These are phyloP conservation scores for Drosophila acutilabella DNA, from an alignment of 2,888 invertebrate species.

Conservation along the genomic window DNA sequence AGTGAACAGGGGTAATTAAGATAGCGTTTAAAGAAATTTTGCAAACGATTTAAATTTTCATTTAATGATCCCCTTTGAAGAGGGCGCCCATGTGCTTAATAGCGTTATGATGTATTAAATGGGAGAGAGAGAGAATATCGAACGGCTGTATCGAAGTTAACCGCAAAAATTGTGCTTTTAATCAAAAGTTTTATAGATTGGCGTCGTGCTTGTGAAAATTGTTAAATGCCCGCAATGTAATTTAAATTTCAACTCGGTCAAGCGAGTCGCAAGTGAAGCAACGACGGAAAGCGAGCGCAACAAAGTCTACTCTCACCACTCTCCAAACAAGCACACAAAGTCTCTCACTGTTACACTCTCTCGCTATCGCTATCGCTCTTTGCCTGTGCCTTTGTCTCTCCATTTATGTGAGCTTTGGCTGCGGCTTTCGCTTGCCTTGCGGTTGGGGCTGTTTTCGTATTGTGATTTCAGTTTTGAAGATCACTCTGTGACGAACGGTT, in stretches of 20 bases:
- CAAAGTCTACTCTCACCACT: slow-evolving; percentile 8
- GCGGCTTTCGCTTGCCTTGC: slow-evolving; percentile 50
- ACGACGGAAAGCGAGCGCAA: not conserved
- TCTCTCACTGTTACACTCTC: not conserved
- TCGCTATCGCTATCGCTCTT: slow-evolving; percentile 1
- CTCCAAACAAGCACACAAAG: slow-evolving; percentile 4
- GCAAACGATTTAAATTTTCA: not conserved
- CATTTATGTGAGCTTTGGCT: slow-evolving; percentile 53
- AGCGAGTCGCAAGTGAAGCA: slow-evolving; percentile 3
- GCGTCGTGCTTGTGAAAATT: slow-evolving; percentile 71
- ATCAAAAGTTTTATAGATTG: slow-evolving; percentile 77
- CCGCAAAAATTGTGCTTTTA: slow-evolving; percentile 70
- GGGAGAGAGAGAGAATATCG: not conserved
- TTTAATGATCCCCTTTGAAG: not conserved
- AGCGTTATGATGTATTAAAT: not conserved
- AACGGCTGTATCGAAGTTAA: slow-evolving; percentile 38
- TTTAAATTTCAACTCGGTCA: slow-evolving; percentile 47
- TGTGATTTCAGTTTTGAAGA: slow-evolving; percentile 74
- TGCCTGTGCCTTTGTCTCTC: slow-evolving; percentile 4
- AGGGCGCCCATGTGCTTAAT: slow-evolving; percentile 13
- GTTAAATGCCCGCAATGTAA: slow-evolving; percentile 70
- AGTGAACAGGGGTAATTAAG: too few species aligned
- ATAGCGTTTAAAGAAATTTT: too few species aligned
- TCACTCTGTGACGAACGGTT: slow-evolving; percentile 59
- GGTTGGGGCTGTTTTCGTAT: slow-evolving; percentile 38